Conservation (phyloP, 1,140 invertebrate species). For the Metopolophium dirhodum region DNA sequence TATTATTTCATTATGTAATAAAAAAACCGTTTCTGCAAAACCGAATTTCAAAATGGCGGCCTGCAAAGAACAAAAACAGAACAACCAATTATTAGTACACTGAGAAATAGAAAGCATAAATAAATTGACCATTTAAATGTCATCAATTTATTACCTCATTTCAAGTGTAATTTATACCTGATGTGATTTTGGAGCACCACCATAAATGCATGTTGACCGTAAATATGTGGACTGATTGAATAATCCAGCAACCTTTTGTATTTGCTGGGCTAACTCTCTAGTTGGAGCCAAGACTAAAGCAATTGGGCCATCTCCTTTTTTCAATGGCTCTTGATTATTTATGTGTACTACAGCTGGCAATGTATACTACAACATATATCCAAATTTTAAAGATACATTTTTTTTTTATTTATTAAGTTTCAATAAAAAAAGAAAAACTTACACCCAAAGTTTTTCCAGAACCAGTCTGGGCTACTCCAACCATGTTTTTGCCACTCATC, state of each 20-base stretch:
- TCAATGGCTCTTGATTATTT: slow-evolving; percentile 73
- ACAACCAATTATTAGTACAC: slow-evolving; percentile 41
- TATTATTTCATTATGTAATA: slow-evolving; percentile 46
- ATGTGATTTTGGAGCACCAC: slow-evolving; percentile 79
- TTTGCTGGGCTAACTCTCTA: slow-evolving; percentile 84
- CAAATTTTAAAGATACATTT: background rate
- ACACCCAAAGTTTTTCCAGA: slow-evolving; percentile 65
- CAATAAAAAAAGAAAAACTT: slow-evolving; percentile 62
- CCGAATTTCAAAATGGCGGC: slow-evolving; percentile 57
- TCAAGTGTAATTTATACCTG: slow-evolving; percentile 63
- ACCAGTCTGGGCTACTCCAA: slow-evolving; percentile 79
- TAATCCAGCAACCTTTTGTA: slow-evolving; percentile 82
- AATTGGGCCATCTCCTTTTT: slow-evolving; percentile 76
- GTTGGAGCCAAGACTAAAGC: slow-evolving; percentile 81
- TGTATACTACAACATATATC: slow-evolving; percentile 65
- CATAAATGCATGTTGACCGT: slow-evolving; percentile 86
- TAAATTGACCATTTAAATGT: slow-evolving; percentile 17
- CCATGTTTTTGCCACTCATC: slow-evolving; percentile 79
- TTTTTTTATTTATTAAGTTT: background rate
- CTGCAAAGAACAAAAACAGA: slow-evolving; percentile 56
- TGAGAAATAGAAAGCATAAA: slow-evolving; percentile 24
- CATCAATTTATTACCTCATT: slow-evolving; percentile 15
- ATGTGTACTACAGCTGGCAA: slow-evolving; percentile 77
- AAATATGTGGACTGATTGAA: slow-evolving; percentile 79
- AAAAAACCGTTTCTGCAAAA: slow-evolving; percentile 56